A percentile compares a stretch with the other conserved stretches of the same genome.
Conservation (phyloP, 2,113 vertebrate species). For the Scomber colias region DNA sequence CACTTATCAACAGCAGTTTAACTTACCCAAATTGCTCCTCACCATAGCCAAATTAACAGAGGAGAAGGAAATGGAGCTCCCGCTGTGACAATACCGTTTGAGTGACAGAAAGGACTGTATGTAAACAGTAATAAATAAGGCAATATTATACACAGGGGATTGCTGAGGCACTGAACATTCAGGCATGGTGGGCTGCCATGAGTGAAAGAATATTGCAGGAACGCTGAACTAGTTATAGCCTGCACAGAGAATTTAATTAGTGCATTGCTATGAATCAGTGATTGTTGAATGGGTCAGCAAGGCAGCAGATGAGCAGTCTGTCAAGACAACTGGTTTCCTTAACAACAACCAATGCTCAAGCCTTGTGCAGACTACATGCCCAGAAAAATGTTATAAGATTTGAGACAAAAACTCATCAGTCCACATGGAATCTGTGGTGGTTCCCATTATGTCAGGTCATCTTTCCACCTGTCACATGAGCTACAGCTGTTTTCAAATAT, state of each 20-base stretch:
- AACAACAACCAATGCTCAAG: not conserved
- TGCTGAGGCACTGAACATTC: not conserved
- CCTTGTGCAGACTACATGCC: not conserved
- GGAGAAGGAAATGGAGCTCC: constrained; percentile 5
- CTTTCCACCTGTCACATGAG: too few species aligned
- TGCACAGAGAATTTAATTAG: not conserved
- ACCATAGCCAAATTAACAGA: constrained; percentile 12
- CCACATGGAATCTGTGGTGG: too few species aligned
- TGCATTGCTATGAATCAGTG: not conserved
- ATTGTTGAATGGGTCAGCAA: constrained; percentile 16
- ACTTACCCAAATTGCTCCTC: not conserved
- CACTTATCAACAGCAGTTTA: constrained; percentile 2
- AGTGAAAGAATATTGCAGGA: not conserved
- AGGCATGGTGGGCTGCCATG: not conserved
- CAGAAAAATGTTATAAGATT: too few species aligned
- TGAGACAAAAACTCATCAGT: not conserved
- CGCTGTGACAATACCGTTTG: constrained; percentile 6
- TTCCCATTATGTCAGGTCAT: too few species aligned
- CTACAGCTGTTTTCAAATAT: too few species aligned
- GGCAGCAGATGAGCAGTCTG: not conserved
- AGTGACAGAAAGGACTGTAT: constrained; percentile 12
- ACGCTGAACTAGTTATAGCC: constrained; percentile 6
- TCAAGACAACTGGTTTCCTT: not conserved
- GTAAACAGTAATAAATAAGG: constrained; percentile 29
- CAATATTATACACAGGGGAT: not conserved